Evolutionary conservation across 1,140 invertebrate species (phyloP).

Genomic region (Hypothenemus hampei): DNA sequence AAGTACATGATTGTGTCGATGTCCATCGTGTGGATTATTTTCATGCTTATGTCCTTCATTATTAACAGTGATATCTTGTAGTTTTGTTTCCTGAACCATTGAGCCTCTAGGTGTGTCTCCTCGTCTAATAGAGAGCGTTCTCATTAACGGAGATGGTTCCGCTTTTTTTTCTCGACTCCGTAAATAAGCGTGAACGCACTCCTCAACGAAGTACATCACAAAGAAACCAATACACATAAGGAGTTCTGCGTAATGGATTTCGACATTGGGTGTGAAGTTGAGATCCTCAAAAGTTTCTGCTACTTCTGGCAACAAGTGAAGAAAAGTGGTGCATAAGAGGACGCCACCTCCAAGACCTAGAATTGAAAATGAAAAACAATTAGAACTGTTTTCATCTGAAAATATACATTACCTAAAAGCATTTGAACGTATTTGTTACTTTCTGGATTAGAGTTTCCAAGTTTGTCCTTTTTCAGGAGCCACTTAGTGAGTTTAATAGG

Average conservation of each 20-base stretch:
- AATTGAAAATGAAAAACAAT: background rate
- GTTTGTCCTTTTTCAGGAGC: slow-evolving; percentile 51
- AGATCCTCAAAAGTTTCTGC: slow-evolving; percentile 60
- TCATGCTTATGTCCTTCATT: background rate
- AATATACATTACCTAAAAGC: slow-evolving; percentile 49
- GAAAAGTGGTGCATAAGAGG: slow-evolving; percentile 81
- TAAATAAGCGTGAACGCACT: slow-evolving; percentile 68
- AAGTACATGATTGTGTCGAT: slow-evolving; percentile 36
- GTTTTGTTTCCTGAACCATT: slow-evolving; percentile 1
- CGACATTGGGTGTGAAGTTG: slow-evolving; percentile 50
- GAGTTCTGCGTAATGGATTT: slow-evolving; percentile 64
- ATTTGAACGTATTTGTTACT: slow-evolving; percentile 51
- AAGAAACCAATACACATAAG: slow-evolving; percentile 77
- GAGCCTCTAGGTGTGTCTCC: slow-evolving; percentile 26
- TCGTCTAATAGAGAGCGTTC: slow-evolving; percentile 38
- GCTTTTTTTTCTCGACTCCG: slow-evolving; percentile 35
- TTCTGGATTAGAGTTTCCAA: slow-evolving; percentile 35
- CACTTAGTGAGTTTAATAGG: slow-evolving; percentile 63
- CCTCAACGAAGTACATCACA: slow-evolving; percentile 79
- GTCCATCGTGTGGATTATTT: slow-evolving; percentile 26
- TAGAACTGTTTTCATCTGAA: background rate
- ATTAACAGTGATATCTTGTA: slow-evolving; percentile 7
- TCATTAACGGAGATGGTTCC: slow-evolving; percentile 22
- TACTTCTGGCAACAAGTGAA: slow-evolving; percentile 87
- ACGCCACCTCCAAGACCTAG: slow-evolving; percentile 85